Evolutionary conservation across 1,140 invertebrate genomes (phyloP).

Genomic region (Brachionus manjavacas): DNA sequence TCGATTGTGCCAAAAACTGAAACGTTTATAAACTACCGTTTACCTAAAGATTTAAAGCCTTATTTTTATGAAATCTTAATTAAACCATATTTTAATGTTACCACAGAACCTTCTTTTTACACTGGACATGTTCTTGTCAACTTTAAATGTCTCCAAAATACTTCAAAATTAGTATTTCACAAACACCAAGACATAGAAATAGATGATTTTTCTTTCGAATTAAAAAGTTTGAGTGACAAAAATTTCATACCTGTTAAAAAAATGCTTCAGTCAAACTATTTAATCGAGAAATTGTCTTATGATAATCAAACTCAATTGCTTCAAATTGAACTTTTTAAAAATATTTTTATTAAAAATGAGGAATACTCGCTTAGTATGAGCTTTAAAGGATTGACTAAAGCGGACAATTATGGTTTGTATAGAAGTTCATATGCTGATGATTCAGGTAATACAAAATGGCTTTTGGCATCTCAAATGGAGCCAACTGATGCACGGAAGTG

Average conservation of each 20-base stretch:
- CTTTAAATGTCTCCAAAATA: slow-evolving; percentile 20
- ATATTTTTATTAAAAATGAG: background rate
- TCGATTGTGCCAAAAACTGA: background rate
- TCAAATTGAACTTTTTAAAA: slow-evolving; percentile 4
- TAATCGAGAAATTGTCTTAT: background rate
- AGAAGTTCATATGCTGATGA: background rate
- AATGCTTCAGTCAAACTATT: background rate
- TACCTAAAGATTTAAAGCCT: slow-evolving; percentile 67
- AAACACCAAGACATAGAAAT: background rate
- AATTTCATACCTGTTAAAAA: slow-evolving; percentile 3
- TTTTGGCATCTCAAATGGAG: slow-evolving; percentile 41
- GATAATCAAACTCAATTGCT: background rate
- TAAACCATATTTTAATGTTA: slow-evolving; percentile 36
- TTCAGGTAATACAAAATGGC: background rate
- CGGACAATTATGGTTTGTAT: slow-evolving; percentile 30
- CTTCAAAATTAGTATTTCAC: slow-evolving; percentile 34
- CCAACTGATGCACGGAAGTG: slow-evolving; percentile 35
- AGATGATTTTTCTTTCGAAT: slow-evolving; percentile 11
- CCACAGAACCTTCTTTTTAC: background rate
- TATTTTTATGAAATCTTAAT: slow-evolving; percentile 66
- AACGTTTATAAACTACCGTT: slow-evolving; percentile 52
- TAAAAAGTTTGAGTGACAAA: background rate
- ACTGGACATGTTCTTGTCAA: background rate
- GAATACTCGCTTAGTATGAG: background rate
- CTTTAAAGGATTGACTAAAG: background rate